A percentile compares a stretch with the other conserved stretches of the same genome.
Evolutionary conservation across 2,888 invertebrate species (phyloP).

Genomic region (Eurois occulta): DNA sequence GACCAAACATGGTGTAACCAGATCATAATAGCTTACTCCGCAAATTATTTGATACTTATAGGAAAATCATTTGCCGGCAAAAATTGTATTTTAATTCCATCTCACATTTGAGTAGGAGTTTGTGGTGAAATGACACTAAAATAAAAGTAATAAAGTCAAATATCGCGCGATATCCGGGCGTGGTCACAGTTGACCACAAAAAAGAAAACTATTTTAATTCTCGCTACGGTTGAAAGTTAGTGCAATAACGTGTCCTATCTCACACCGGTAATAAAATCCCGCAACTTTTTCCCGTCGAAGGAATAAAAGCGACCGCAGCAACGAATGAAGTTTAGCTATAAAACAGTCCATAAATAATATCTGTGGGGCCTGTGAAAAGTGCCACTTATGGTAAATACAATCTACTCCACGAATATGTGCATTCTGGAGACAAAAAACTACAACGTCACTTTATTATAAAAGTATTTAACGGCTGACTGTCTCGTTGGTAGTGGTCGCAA

Average conservation of each 20-base stretch:
- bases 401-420: slow-evolving; percentile 76
- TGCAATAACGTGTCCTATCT: slow-evolving; percentile 89
- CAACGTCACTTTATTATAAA: not conserved
- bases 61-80: not conserved
- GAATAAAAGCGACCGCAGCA: slow-evolving; percentile 89
- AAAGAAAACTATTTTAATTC: slow-evolving; percentile 86
- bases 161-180: slow-evolving; percentile 68
- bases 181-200: slow-evolving; percentile 81
- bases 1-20: not conserved
- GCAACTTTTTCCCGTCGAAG: slow-evolving; percentile 88
- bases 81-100: not conserved
- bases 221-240: slow-evolving; percentile 84
- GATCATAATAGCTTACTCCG: not conserved
- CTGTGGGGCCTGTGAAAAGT: slow-evolving; percentile 84
- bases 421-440: slow-evolving; percentile 60
- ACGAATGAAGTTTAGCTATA: slow-evolving; percentile 90
- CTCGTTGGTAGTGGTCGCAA: too few species aligned
- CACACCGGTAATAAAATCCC: slow-evolving; percentile 89
- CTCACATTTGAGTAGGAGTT: not conserved
- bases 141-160: slow-evolving; percentile 66
- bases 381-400: slow-evolving; percentile 80
- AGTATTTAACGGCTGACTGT: slow-evolving; percentile 23
- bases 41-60: not conserved
- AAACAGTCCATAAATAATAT: slow-evolving; percentile 89
- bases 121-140: slow-evolving; percentile 25